phyloP scores from a whole-genome alignment of 92 coral and sea anemone genomes.

The Zoanthus gigantus region DNA sequence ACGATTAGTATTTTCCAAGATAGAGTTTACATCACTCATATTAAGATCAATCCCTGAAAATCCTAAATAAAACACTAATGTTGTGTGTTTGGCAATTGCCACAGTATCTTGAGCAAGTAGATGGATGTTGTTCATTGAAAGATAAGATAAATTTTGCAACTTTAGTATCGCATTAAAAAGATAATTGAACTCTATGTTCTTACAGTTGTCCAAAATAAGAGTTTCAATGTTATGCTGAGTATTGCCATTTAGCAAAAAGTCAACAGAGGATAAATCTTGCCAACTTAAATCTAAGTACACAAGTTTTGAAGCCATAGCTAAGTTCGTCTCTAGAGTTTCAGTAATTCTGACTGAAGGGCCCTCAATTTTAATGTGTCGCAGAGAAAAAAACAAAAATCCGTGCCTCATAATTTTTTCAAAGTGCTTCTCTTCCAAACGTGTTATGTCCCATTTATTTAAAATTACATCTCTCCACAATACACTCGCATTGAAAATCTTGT shows the following conservation, averaged over 20 bases:
- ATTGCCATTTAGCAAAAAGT: conserved; percentile 47
- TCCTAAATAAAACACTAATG: conserved; percentile 33
- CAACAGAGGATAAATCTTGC: conserved; percentile 41
- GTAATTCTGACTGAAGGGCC: conserved; percentile 6
- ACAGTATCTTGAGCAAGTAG: conserved; percentile 49
- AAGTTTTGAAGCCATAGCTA: conserved; percentile 11
- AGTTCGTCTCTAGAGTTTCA: neutral
- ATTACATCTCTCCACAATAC: conserved; percentile 44
- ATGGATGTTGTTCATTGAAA: conserved; percentile 42
- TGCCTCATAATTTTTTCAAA: conserved; percentile 35
- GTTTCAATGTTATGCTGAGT: conserved; percentile 47
- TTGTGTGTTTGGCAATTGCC: conserved; percentile 21
- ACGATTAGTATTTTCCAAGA: conserved; percentile 28
- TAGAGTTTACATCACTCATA: conserved; percentile 20
- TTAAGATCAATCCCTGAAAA: conserved; percentile 29
- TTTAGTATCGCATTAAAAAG: conserved; percentile 38
- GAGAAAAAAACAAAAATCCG: conserved; percentile 45
- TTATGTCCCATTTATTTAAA: conserved; percentile 45
- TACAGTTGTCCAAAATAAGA: conserved; percentile 50
- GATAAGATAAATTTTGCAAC: conserved; percentile 37
- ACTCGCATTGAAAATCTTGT: conserved; percentile 47
- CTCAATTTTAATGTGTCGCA: neutral
- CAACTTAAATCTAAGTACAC: conserved; percentile 56
- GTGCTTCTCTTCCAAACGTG: conserved; percentile 43
- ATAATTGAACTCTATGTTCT: conserved; percentile 40